These are phyloP conservation scores for Thoracochromis brauschi DNA, from an alignment of 2,113 vertebrate species.

Conservation along the genomic window DNA sequence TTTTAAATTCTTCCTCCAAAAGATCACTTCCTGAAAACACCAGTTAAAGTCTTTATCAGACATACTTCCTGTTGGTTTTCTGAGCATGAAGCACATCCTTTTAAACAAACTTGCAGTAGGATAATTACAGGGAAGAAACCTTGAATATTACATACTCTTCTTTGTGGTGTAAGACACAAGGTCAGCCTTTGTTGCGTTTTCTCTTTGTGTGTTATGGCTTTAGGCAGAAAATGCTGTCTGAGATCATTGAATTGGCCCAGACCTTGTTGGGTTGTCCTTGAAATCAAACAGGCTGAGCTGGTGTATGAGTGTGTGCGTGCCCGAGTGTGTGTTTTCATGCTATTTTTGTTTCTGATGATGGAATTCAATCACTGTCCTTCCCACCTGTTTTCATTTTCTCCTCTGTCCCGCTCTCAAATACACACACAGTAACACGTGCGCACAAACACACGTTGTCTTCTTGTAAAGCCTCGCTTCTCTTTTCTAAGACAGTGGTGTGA, in stretches of 20 bases:
- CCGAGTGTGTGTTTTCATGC: background rate
- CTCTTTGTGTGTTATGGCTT: background rate
- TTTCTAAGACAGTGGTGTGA: slow-evolving; percentile 30
- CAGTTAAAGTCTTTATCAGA: background rate
- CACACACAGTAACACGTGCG: background rate
- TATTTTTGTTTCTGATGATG: background rate
- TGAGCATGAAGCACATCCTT: background rate
- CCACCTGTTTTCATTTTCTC: slow-evolving; percentile 13
- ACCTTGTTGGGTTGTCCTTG: background rate
- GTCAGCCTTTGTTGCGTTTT: background rate
- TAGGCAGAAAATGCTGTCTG: background rate
- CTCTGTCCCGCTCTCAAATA: background rate
- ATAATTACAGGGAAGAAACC: background rate
- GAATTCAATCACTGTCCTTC: background rate
- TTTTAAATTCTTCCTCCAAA: background rate
- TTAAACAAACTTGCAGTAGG: background rate
- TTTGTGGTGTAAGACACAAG: background rate
- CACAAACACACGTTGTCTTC: background rate
- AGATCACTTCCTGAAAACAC: background rate
- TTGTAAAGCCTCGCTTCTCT: background rate
- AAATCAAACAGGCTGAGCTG: background rate
- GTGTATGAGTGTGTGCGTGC: background rate
- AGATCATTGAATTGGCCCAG: background rate
- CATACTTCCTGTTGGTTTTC: background rate
- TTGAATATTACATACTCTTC: background rate